Evolutionary conservation across 2,797 vertebrate species (phyloP), one percentile per base, ranked within the genome.

Genomic region (Trachurus trachurus): DNA sequence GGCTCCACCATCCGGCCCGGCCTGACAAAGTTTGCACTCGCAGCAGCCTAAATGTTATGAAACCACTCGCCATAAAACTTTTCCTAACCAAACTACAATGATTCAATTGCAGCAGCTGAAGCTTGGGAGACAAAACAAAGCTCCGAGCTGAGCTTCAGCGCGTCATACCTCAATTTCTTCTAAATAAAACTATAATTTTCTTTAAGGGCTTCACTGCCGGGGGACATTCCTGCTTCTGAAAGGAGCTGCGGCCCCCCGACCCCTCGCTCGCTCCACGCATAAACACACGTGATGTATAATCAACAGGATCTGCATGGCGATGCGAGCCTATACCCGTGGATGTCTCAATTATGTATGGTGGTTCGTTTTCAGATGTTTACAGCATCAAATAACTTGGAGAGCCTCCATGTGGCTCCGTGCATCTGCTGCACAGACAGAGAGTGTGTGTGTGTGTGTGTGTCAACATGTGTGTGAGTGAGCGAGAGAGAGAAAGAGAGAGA

Each of bases 331-430:
- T 37, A 78, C 76, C 68, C 53, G 50, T 21, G 44, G 47, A 88
- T 66, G 75, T 74, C 81, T 80, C 74, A 57, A 76, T 83, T 84
- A 89, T 80, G 82, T 81, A 85, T 49, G 72, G 76, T 42, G 79
- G 80, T 66, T 59, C 44, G 13, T 52, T 76, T 76, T 86, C 66
- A 83, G 71, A 84, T 87, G 85, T 90, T 87, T 87, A 86, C 81
- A 82, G 74, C 76, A 63, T 84, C 65, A 83, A 88, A 88, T 84
- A 87, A 83, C 73, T 87, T 84, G 74, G 81, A 84, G 39, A 45
- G 58, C 13, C 13, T 83, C 79, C 72, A 70, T 72, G 69, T 56
- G 79, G 81, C 47, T 80, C 70, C 37, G 42, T 0, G 47, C 85
- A 86, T 89, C 89, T 92, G 87, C 69, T 77, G 67, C 80, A 59